Base-by-base conservation (phyloP, 2,888 invertebrate species). In the Labia minor region DNA sequence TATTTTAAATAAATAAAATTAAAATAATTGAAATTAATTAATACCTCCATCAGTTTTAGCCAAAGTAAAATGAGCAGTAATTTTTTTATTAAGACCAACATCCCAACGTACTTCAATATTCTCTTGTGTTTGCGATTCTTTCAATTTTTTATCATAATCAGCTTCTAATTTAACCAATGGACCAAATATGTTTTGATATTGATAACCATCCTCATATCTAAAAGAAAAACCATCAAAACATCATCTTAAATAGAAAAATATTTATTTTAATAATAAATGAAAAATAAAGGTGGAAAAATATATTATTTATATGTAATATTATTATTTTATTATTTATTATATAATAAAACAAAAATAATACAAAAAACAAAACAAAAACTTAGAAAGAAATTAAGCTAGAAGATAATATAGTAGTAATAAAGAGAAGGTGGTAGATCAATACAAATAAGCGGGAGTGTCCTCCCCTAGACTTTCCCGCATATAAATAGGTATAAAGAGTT, bases 101-200 rank as follows among this genome's bases (percentile, higher is more conserved):
- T 99, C 98, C 99, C 99, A 99, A 66, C 98, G 88, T 1, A 99
- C 97, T 75, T 95, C 93, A 68, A 99, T 95, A 72, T 96, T 96
- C 74, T 97, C 96, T 77, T 98, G 97, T 0, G 96, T 97, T 77
- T 98, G 97, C 0, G 95, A 94, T 78, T 99, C 99, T 77, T 99
- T 99, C 67, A 97, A 81, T 69, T 94, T 88, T 76, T 95, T 95
- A 78, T 99, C 99, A 76, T 99, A 99, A 74, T 99, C 98, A 0
- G 99, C 98, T 80, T 99, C 99, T 49, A 98, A 81, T 75, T 95
- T 93, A 0, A 99, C 95, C 33, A 99, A 80, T 0, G 99, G 98
- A 0, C 95, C 95, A 80, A 99, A 98, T 69, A 98, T 94, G 77
- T 96, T 95, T 77, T 96, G 95, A 76, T 99, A 99, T 77, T 99